These are phyloP conservation scores for Leptarthrus brevirostris DNA, from an alignment of 2,888 invertebrate species.

Conservation along the genomic window DNA sequence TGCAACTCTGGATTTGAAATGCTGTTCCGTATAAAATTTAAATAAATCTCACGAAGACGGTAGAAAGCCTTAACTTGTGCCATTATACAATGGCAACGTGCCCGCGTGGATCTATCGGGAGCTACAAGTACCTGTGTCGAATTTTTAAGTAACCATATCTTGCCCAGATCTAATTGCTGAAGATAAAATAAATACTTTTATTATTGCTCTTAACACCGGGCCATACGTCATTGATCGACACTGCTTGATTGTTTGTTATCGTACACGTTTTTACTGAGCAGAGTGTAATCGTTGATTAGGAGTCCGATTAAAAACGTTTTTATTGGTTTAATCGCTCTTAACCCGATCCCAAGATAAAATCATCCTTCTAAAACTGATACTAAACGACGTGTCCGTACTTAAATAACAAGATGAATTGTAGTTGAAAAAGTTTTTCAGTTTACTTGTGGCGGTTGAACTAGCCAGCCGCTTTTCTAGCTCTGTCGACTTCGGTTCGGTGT, in stretches of 20 bases:
- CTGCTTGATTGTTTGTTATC: slow-evolving; percentile 4
- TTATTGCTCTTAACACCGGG: neutral
- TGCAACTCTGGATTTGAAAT: neutral
- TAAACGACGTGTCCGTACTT: slow-evolving; percentile 1
- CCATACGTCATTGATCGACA: slow-evolving; percentile 19
- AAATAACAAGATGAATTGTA: slow-evolving; percentile 22
- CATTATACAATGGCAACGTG: neutral
- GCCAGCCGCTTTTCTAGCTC: neutral
- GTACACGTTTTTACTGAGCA: slow-evolving; percentile 2
- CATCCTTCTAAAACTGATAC: slow-evolving; percentile 29
- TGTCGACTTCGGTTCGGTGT: neutral
- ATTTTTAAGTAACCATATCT: neutral
- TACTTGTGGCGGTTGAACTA: slow-evolving; percentile 26
- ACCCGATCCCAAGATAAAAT: slow-evolving; percentile 27
- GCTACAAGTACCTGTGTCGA: neutral
- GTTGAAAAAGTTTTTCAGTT: slow-evolving; percentile 33
- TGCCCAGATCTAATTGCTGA: neutral
- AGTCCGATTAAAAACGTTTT: slow-evolving; percentile 13
- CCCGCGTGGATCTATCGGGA: neutral
- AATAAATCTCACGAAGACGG: neutral
- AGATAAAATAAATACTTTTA: neutral
- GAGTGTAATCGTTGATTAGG: neutral
- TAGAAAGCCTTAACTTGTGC: neutral
- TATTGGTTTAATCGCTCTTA: slow-evolving; percentile 23
- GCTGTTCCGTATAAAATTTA: too few species aligned